Evolutionary conservation across 2,888 invertebrate genomes (phyloP).

Genomic region (Drosophila incognita): DNA sequence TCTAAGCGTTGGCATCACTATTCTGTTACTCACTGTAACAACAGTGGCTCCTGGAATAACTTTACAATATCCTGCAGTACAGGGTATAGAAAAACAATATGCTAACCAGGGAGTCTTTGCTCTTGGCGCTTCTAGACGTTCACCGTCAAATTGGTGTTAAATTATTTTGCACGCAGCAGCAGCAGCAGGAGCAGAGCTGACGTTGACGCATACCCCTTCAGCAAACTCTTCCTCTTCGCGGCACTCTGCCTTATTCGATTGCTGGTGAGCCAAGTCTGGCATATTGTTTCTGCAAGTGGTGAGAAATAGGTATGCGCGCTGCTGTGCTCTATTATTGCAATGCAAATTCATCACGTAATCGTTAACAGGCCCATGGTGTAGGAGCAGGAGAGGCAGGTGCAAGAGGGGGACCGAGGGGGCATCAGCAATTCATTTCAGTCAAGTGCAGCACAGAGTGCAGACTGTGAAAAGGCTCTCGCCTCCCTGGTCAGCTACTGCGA

Average conservation of each 20-base stretch:
- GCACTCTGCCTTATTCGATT: constrained; percentile 18
- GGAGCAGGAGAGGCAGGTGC: background rate
- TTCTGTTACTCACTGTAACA: background rate
- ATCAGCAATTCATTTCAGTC: constrained; percentile 71
- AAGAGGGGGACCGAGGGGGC: background rate
- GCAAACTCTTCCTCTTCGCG: background rate
- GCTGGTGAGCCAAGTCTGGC: constrained; percentile 53
- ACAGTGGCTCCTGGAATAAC: background rate
- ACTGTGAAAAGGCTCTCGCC: constrained; percentile 57
- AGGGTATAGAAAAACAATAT: constrained; percentile 25
- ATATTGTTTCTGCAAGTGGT: constrained; percentile 50
- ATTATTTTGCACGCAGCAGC: constrained; percentile 72
- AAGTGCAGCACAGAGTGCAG: constrained; percentile 61
- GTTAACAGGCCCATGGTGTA: constrained; percentile 60
- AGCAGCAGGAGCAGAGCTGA: constrained; percentile 28
- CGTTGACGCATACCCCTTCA: constrained; percentile 41
- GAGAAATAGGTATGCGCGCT: constrained; percentile 15
- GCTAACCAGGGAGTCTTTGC: constrained; percentile 19
- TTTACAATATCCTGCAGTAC: background rate
- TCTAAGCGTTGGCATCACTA: background rate
- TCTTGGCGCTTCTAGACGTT: constrained; percentile 33
- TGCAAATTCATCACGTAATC: constrained; percentile 77
- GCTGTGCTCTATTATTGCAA: constrained; percentile 61
- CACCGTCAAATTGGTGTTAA: constrained; percentile 73
- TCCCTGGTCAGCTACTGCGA: constrained; percentile 2